phyloP scores from a whole-genome alignment of 2,113 vertebrate species.

The Noctilio leporinus region DNA sequence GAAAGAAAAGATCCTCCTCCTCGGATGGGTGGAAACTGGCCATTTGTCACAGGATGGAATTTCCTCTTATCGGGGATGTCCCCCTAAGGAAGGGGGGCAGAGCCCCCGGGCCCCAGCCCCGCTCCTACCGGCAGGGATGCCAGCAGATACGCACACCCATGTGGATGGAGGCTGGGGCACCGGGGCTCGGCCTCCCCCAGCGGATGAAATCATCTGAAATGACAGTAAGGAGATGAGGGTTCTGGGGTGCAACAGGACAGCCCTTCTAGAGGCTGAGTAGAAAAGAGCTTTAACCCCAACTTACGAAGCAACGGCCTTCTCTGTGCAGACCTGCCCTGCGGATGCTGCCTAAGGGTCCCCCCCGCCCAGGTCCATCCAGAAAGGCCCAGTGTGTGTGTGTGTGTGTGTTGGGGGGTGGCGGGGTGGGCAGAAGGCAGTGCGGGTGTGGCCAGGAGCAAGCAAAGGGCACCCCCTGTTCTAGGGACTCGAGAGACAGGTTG shows the following conservation, averaged over 20 bases:
- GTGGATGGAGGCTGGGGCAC: not conserved
- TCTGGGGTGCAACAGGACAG: not conserved
- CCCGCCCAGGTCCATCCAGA: accelerated
- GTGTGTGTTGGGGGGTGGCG: too few species aligned
- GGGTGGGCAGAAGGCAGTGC: too few species aligned
- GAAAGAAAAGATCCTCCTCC: not conserved
- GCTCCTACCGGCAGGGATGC: not conserved
- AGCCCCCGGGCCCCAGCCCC: not conserved
- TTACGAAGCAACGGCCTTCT: not conserved
- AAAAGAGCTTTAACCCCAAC: not conserved
- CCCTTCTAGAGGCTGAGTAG: not conserved
- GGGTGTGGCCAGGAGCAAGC: not conserved
- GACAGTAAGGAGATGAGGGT: not conserved
- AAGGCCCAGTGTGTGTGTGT: not conserved
- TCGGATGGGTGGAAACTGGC: not conserved
- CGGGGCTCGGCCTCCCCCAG: not conserved
- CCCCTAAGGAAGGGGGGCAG: not conserved
- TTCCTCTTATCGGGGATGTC: slow-evolving; percentile 54
- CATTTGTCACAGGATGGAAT: slow-evolving; percentile 32
- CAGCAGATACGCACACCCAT: not conserved
- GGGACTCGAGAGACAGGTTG: accelerated
- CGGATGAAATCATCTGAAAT: not conserved
- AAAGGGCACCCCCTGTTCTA: not conserved
- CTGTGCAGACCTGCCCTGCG: not conserved
- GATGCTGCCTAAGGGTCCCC: not conserved